These are phyloP conservation scores for Drosophila birchii DNA, from an alignment of 2,888 invertebrate genomes.

Conservation along the genomic window DNA sequence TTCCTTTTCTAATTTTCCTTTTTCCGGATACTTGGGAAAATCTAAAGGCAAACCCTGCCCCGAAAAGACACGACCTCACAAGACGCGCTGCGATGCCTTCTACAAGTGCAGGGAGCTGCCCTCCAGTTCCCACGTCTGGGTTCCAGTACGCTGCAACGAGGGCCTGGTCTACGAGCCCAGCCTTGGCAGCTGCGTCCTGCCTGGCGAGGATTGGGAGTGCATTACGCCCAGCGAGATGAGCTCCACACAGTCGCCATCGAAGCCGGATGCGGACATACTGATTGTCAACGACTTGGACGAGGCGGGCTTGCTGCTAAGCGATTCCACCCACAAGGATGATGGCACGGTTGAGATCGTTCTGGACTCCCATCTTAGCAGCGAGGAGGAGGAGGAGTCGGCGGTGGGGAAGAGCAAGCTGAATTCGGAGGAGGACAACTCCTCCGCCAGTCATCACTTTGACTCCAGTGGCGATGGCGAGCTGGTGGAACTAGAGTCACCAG, in stretches of 20 bases:
- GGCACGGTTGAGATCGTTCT: slow-evolving; percentile 70
- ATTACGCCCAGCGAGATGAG: slow-evolving; percentile 64
- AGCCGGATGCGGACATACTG: slow-evolving; percentile 60
- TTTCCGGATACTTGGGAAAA: neutral
- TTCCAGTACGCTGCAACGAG: slow-evolving; percentile 82
- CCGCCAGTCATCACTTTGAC: slow-evolving; percentile 61
- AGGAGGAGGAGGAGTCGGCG: slow-evolving; percentile 58
- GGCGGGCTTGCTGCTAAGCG: slow-evolving; percentile 49
- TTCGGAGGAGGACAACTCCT: slow-evolving; percentile 46
- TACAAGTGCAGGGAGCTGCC: slow-evolving; percentile 82
- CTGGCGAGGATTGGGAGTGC: slow-evolving; percentile 85
- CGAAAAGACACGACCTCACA: slow-evolving; percentile 82
- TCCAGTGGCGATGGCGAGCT: slow-evolving; percentile 82
- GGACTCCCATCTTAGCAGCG: slow-evolving; percentile 63
- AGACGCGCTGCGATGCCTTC: slow-evolving; percentile 83
- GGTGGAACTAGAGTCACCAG: slow-evolving; percentile 62
- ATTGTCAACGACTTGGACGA: slow-evolving; percentile 67
- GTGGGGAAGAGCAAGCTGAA: slow-evolving; percentile 5
- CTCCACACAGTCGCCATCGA: slow-evolving; percentile 14
- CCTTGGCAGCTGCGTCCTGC: slow-evolving; percentile 83
- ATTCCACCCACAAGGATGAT: slow-evolving; percentile 52
- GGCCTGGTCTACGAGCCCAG: slow-evolving; percentile 83
- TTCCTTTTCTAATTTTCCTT: neutral
- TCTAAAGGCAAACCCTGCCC: slow-evolving; percentile 83
- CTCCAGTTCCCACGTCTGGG: slow-evolving; percentile 82